These are phyloP conservation scores for Diachrysia chrysitis DNA, from an alignment of 2,888 invertebrate genomes.

Conservation along the genomic window DNA sequence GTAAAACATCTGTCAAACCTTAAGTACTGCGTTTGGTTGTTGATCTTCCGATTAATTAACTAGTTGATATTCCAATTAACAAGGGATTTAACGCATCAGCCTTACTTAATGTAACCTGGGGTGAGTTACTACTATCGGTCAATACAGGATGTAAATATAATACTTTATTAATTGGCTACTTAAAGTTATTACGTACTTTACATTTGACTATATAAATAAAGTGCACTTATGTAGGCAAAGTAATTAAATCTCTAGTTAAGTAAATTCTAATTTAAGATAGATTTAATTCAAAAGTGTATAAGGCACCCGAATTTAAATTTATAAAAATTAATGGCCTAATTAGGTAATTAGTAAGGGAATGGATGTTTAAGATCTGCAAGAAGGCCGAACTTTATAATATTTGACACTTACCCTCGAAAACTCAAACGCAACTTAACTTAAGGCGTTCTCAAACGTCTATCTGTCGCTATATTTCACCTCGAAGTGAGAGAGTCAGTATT, in stretches of 20 bases:
- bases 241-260: neutral
- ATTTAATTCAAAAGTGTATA: neutral
- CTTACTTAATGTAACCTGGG: neutral
- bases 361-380: neutral
- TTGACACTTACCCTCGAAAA: too few relatives aligned
- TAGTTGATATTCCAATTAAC: too few relatives aligned
- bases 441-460: too few relatives aligned
- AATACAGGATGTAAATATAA: slow-evolving; percentile 2
- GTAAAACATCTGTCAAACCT: too few relatives aligned
- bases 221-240: neutral
- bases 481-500: too few relatives aligned
- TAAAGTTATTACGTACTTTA: neutral
- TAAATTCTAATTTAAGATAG: neutral
- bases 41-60: too few relatives aligned
- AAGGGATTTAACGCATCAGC: too few relatives aligned
- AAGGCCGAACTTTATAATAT: neutral
- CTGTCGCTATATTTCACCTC: too few relatives aligned
- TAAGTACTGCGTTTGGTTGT: too few relatives aligned
- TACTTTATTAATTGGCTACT: neutral
- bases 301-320: too few relatives aligned
- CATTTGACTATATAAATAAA: neutral
- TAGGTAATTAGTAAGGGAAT: neutral
- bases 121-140: neutral
- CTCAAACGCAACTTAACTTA: too few relatives aligned
- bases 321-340: too few relatives aligned